Evolutionary conservation across 2,888 invertebrate genomes (phyloP).

Genomic region (Molorchus minor): DNA sequence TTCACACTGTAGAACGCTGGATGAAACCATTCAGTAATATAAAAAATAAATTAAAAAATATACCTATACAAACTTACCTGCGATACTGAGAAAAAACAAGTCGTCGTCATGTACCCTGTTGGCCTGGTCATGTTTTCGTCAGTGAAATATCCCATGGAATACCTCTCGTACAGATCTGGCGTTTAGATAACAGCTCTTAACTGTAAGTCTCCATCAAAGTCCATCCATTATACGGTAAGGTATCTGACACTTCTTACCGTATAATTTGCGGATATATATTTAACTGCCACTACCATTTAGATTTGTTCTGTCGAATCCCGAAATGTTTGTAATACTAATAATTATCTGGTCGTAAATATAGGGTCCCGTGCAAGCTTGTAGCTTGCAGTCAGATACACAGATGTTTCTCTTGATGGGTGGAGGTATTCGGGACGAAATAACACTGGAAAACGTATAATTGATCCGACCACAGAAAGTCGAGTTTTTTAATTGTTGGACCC

Average conservation of each 20-base stretch:
- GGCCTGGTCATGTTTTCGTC: slow-evolving; percentile 11
- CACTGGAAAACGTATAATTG: slow-evolving; percentile 16
- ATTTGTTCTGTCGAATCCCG: slow-evolving; percentile 20
- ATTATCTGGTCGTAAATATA: slow-evolving; percentile 25
- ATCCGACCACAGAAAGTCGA: slow-evolving; percentile 1
- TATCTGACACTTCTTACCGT: slow-evolving; percentile 28
- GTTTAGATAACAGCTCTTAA: slow-evolving; percentile 25
- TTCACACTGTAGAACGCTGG: no score
- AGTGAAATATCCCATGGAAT: slow-evolving; percentile 17
- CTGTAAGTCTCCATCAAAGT: slow-evolving; percentile 25
- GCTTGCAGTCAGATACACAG: slow-evolving; percentile 13
- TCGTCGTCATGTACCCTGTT: slow-evolving; percentile 6
- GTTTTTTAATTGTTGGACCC: slow-evolving; percentile 11
- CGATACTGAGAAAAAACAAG: neutral
- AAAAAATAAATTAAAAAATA: no score
- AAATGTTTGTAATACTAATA: slow-evolving; percentile 24
- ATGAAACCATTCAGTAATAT: no score
- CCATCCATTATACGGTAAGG: slow-evolving; percentile 28
- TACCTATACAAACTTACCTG: no score
- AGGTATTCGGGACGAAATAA: slow-evolving; percentile 7
- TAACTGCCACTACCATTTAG: slow-evolving; percentile 26
- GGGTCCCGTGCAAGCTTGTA: slow-evolving; percentile 14
- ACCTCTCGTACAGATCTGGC: slow-evolving; percentile 24
- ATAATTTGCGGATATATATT: slow-evolving; percentile 41
- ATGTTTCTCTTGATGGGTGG: slow-evolving; percentile 15